Base-by-base conservation (phyloP, 2,797 vertebrate genomes). In the Coluber constrictor region DNA sequence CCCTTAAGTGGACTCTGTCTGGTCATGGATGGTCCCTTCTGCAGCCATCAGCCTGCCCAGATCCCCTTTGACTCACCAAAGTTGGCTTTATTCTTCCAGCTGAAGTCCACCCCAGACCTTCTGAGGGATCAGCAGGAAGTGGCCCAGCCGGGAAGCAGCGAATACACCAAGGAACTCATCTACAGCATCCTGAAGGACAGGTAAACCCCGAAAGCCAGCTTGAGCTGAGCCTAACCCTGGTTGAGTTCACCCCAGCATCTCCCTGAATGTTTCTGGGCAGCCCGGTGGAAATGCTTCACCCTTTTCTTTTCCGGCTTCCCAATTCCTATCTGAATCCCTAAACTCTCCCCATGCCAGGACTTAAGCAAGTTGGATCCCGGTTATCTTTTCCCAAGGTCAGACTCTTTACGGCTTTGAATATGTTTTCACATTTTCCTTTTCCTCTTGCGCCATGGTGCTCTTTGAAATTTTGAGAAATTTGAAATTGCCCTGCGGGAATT, bases 21-120 rank as follows among this genome's bases (percentile, higher is more conserved):
- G 16, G 7, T 66, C 3, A 9, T 1, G 7, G 32, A 0, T 9
- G 70, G 8, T 18, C n/a, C 7, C 63, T 32, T 70, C 13, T 15
- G 63, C 6, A 25, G 8, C 55, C 1, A 0, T 0, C 29, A 6
- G 29, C 29, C 66, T 0, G 1, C 7, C 32, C 70, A 23, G 74
- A 12, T 23, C 60, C 27, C 4, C 60, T 47, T 63, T 29, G 32
- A 12, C 2, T 18, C 57, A n/a, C 70, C 16, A 16, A 11, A 18
- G 32, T 23, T 74, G 25, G 16, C 32, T 90, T 47, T 4, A 79
- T 86, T 23, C 37, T 63, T 91, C 47, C 95, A 98, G 98, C 96
- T 98, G 90, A 98, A 99, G 98, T 98, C 98, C 94, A 99, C 99
- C 66, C 99, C 99, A 88, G 99, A 99, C 97, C 98, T 99, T 95